Evolutionary conservation across 2,113 vertebrate species (phyloP).

Genomic region (Micronycteris hirsuta): DNA sequence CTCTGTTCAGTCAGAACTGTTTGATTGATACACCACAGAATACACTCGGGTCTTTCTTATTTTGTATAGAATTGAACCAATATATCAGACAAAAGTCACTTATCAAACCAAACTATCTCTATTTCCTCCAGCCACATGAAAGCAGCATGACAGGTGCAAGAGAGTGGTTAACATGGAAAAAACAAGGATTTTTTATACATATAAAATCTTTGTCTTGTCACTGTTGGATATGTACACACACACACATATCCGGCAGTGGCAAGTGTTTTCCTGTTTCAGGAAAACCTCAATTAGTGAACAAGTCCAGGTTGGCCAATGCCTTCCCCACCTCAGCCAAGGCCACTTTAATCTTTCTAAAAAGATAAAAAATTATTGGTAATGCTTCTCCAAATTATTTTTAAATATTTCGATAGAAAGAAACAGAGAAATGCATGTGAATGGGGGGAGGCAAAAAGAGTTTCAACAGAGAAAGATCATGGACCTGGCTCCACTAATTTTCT

Average conservation of each 20-base stretch:
- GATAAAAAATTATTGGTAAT: background rate
- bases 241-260: background rate
- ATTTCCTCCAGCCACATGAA: background rate
- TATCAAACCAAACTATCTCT: background rate
- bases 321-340: background rate
- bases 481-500: background rate
- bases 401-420: slow-evolving; percentile 9
- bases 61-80: background rate
- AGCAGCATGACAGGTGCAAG: background rate
- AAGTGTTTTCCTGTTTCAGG: background rate
- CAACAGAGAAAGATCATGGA: background rate
- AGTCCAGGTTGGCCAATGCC: background rate
- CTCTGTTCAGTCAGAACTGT: background rate
- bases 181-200: background rate
- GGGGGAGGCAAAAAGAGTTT: background rate
- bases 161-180: background rate
- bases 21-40: background rate
- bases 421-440: background rate
- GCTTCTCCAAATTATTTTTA: background rate
- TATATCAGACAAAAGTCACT: background rate
- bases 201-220: too few relatives aligned
- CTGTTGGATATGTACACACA: too few relatives aligned
- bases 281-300: background rate
- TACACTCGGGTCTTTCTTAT: background rate
- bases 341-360: background rate